These are phyloP conservation scores for Drosophila pachea DNA, from an alignment of 1,140 invertebrate genomes.

Conservation along the genomic window DNA sequence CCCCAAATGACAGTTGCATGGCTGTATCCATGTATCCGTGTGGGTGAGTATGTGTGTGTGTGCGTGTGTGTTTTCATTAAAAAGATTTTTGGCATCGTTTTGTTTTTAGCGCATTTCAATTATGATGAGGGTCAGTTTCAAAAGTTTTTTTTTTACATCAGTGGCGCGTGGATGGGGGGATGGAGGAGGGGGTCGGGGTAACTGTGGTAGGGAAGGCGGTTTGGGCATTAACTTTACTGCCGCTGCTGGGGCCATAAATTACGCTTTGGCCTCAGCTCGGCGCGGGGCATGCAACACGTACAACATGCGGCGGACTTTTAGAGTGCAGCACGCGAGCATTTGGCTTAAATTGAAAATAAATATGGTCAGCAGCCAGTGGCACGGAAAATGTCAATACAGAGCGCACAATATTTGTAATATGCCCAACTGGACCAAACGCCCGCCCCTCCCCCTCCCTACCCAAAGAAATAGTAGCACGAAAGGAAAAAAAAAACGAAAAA, in stretches of 20 bases:
- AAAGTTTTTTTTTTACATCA: conserved; percentile 47
- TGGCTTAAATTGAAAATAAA: conserved; percentile 73
- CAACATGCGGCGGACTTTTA: conserved; percentile 6
- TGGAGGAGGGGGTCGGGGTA: background rate
- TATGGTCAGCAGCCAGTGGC: conserved; percentile 41
- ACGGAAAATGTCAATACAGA: conserved; percentile 61
- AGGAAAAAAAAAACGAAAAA: background rate
- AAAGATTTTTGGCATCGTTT: conserved; percentile 58
- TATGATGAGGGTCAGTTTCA: conserved; percentile 66
- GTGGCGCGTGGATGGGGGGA: too few species aligned
- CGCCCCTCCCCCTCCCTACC: background rate
- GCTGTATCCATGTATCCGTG: conserved; percentile 3
- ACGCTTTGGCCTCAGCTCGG: conserved; percentile 24
- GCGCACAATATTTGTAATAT: conserved; percentile 29
- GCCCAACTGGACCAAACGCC: background rate
- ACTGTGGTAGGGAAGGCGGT: too few species aligned
- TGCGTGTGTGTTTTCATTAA: conserved; percentile 39
- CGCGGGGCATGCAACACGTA: conserved; percentile 56
- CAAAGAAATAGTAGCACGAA: background rate
- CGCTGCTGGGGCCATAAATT: conserved; percentile 59
- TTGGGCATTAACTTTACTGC: conserved; percentile 65
- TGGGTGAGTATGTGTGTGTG: conserved; percentile 1
- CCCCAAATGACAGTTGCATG: conserved; percentile 31
- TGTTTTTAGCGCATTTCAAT: conserved; percentile 67
- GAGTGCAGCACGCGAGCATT: conserved; percentile 54